phyloP scores from a whole-genome alignment of 2,888 invertebrate species.

The Sarcophaga variegata region DNA sequence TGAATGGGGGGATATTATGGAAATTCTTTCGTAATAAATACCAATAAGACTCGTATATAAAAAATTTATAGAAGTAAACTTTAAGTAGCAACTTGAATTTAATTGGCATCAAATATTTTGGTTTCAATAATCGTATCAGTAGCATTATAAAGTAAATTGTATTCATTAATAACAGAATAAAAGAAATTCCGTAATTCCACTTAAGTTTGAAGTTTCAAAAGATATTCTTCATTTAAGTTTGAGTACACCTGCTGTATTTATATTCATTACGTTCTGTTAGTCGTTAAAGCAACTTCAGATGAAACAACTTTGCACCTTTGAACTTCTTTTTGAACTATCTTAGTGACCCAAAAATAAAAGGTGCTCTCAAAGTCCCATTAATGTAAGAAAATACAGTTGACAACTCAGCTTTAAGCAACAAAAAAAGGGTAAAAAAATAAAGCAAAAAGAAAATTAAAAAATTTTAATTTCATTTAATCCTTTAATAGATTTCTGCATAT shows the following conservation, averaged over 20 bases:
- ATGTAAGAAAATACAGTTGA: background rate
- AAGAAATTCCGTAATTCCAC: background rate
- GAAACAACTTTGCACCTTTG: background rate
- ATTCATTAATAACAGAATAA: background rate
- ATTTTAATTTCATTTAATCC: background rate
- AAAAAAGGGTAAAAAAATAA: background rate
- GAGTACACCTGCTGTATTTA: background rate
- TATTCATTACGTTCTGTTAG: background rate
- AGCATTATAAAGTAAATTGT: too few species aligned
- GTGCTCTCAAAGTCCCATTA: background rate
- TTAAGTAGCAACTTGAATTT: too few species aligned
- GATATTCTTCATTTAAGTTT: background rate
- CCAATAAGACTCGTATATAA: too few species aligned
- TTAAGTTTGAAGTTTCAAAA: background rate
- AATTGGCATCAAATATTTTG: too few species aligned
- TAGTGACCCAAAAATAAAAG: background rate
- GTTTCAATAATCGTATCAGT: too few species aligned
- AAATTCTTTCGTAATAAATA: too few species aligned
- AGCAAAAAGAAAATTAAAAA: background rate
- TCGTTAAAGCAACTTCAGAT: background rate
- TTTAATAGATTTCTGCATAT: background rate
- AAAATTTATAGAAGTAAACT: too few species aligned
- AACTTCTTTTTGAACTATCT: background rate
- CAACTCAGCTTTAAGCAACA: background rate
- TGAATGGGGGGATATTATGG: background rate